phyloP scores from a whole-genome alignment of 2,888 invertebrate species.

The Cephus pygmeus region DNA sequence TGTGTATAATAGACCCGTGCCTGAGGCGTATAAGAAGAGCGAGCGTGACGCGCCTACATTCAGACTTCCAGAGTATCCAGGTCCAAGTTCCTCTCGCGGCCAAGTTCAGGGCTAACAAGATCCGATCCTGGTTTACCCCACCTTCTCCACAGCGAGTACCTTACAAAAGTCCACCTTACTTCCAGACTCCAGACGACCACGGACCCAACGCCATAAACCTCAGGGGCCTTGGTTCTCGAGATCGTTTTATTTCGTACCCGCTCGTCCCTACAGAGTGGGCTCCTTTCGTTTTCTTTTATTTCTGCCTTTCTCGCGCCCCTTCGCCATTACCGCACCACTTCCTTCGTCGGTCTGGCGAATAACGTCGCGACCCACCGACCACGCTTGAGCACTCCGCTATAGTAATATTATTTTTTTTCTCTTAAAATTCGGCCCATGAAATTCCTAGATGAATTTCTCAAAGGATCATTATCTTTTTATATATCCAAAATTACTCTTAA shows the following conservation, averaged over 20 bases:
- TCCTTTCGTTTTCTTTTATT: background rate
- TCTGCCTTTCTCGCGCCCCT: background rate
- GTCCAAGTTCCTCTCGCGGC: constrained; percentile 22
- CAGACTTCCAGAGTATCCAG: constrained; percentile 12
- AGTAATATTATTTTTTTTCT: background rate
- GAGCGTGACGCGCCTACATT: constrained; percentile 24
- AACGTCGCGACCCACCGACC: background rate
- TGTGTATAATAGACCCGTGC: background rate
- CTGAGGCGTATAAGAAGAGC: background rate
- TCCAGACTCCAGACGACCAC: background rate
- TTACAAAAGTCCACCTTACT: background rate
- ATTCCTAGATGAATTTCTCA: background rate
- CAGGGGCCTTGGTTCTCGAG: background rate
- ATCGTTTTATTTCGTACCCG: background rate
- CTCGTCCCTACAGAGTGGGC: background rate
- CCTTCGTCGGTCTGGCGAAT: background rate
- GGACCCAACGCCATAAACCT: background rate
- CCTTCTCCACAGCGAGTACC: background rate
- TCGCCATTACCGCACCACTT: background rate
- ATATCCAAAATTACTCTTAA: background rate
- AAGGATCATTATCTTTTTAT: background rate
- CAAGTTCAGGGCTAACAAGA: constrained; percentile 50
- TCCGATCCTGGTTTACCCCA: constrained; percentile 26
- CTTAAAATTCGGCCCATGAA: background rate
- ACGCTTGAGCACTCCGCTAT: background rate